Evolutionary conservation across 2,113 vertebrate species (phyloP).

Genomic region (Serilophus lunatus): DNA sequence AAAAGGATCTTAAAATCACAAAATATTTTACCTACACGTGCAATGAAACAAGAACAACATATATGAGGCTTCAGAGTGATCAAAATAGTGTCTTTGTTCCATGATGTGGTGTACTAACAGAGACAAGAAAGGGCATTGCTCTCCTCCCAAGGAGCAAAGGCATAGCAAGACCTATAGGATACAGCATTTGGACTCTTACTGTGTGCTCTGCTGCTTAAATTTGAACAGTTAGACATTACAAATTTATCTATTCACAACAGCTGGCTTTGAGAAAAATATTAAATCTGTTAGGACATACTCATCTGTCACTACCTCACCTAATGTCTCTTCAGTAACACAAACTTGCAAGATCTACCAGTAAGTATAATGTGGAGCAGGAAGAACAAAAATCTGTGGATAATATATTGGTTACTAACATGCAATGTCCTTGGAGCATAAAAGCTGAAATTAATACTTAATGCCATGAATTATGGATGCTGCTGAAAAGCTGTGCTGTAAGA

Average conservation of each 20-base stretch:
- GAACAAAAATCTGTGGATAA: neutral
- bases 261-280: neutral
- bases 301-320: neutral
- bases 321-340: neutral
- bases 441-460: neutral
- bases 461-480: neutral
- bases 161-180: neutral
- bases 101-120: accelerated
- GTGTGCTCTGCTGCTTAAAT: neutral
- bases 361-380: neutral
- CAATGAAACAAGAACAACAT: neutral
- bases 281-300: neutral
- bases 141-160: neutral
- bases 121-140: neutral
- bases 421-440: neutral
- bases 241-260: neutral
- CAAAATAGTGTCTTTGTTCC: neutral
- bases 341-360: neutral
- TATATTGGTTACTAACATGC: neutral
- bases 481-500: neutral
- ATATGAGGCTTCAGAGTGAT: neutral
- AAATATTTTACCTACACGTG: neutral
- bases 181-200: accelerated
- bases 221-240: neutral
- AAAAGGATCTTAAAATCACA: neutral